Base-by-base conservation (phyloP, 2,113 vertebrate species). In the Sardina pilchardus region DNA sequence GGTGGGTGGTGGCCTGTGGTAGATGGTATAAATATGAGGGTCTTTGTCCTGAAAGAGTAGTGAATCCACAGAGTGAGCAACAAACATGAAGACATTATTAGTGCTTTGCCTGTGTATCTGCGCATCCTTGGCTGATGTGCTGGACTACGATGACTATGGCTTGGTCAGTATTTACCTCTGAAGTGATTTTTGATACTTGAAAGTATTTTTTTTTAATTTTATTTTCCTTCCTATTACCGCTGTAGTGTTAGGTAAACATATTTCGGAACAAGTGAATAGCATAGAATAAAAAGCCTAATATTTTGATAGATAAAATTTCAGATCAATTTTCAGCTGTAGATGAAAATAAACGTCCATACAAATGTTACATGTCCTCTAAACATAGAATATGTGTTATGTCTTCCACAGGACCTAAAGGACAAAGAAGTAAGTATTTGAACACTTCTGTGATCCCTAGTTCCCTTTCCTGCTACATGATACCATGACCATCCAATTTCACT, bases 41-140 rank as follows among this genome's bases (percentile, higher is more conserved):
- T 36, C 12, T 4, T 0, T n/a, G 71, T 24, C 1, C 43, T 45
- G 63, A 50, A 36, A 14, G 21, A 26, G 63, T 16, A 71, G 30
- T 30, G 26, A 26, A 71, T 34, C 63, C 63, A 71, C 26, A 56
- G 80, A 48, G 59, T 85, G 84, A 81, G 82, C 81, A 17, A 81
- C 42, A 67, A 91, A 1, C 1, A 95, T 95, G 94, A 94, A 86
- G 93, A 83, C 78, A 44, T 83, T 94, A n/a, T 87, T 95, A 84
- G 48, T 91, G n/a, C 81, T 92, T 36, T 16, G 92, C 56, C 75
- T 95, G 82, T 91, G 39, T 45, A 78, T 94, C 67, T 90, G 88
- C 17, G 86, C 21, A 17, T 42, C 16, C 83, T 87, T 90, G 75
- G 82, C 89, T 36, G 78, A 4, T 0, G 0, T 26, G 0, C 0